Base-by-base conservation (phyloP, 2,888 invertebrate species). In the Gisinianus flammeolus region DNA sequence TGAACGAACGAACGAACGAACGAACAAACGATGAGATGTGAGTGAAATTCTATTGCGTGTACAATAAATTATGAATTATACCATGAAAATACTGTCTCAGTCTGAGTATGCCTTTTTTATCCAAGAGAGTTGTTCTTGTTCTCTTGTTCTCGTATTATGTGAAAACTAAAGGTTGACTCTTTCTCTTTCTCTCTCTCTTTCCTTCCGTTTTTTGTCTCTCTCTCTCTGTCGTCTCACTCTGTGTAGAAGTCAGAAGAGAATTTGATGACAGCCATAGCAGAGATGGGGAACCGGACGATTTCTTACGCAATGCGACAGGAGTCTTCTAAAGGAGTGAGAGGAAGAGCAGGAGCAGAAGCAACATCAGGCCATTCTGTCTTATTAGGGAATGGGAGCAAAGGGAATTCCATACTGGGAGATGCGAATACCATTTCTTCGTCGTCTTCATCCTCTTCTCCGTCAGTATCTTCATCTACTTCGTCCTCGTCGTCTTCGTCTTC, bases 291-390 rank as follows among this genome's bases (percentile, higher is more conserved):
- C 79, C 78, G 79, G 69, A 84, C 83, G 76, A 81, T 83, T 84
- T n/a, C n/a, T n/a, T 83, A 83, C 84, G 84, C 84, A 84, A 79
- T 84, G 83, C 83, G 84, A 83, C 83, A 84, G 79, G 82, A 81
- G 76, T 30, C 76, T 31, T 31, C 76, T 22, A 22, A 44, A 70
- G 56, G 33, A 3, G 79, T 74, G 10, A 8, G 52, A 44, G 10
- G 10, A 44, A 16, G 52, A 44, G 10, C 52, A 44, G 52, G 52
- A 44, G 10, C 16, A 56, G 56, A 22, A 56, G n/a, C 16, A 56
- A 16, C 22, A 69, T 56, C 68, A 28, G 69, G 78, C 66, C 77
- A 77, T 76, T 79, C 81, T 77, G 78, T 75, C 77, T 71, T 80
- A 80, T 75, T 79, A 80, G 79, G 77, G 79, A 80, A 81, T 79